phyloP scores from a whole-genome alignment of 2,888 invertebrate genomes.

The Drosophila austrosaltans region DNA sequence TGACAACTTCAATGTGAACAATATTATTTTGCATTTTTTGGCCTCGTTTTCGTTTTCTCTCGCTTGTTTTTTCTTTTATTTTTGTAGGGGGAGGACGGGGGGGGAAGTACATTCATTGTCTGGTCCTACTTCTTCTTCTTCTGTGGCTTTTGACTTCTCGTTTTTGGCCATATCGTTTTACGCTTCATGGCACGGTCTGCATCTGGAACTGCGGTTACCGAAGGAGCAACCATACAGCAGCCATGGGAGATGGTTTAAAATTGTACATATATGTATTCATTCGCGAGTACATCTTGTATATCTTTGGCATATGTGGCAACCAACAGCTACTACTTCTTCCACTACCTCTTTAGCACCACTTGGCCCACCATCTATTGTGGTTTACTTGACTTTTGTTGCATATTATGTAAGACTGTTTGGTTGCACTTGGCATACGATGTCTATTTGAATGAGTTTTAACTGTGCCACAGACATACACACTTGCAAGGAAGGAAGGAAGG shows the following conservation, averaged over 20 bases:
- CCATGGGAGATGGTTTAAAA: neutral
- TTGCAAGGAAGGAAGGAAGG: neutral
- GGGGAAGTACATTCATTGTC: conserved; percentile 4
- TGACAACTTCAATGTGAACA: conserved; percentile 66
- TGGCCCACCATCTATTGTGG: conserved; percentile 46
- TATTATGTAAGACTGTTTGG: conserved; percentile 63
- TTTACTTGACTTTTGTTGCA: conserved; percentile 69
- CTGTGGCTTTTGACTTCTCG: conserved; percentile 20
- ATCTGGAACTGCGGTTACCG: conserved; percentile 11
- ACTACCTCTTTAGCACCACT: neutral
- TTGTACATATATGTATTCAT: neutral
- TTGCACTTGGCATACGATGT: conserved; percentile 46
- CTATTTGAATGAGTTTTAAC: conserved; percentile 48
- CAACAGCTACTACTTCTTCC: neutral
- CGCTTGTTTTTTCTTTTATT: conserved; percentile 4
- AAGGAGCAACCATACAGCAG: neutral
- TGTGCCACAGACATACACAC: conserved; percentile 60
- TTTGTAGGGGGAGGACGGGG: neutral
- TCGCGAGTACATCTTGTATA: conserved; percentile 34
- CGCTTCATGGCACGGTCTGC: conserved; percentile 44
- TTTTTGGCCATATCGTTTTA: conserved; percentile 48
- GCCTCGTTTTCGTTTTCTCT: conserved; percentile 16
- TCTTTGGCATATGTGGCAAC: conserved; percentile 66
- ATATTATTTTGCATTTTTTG: conserved; percentile 65
- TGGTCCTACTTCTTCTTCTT: conserved; percentile 8